A percentile compares a stretch with the other conserved stretches of the same genome.
Conservation (phyloP, 1,140 invertebrate genomes). For the Leptopilina clavipes region DNA sequence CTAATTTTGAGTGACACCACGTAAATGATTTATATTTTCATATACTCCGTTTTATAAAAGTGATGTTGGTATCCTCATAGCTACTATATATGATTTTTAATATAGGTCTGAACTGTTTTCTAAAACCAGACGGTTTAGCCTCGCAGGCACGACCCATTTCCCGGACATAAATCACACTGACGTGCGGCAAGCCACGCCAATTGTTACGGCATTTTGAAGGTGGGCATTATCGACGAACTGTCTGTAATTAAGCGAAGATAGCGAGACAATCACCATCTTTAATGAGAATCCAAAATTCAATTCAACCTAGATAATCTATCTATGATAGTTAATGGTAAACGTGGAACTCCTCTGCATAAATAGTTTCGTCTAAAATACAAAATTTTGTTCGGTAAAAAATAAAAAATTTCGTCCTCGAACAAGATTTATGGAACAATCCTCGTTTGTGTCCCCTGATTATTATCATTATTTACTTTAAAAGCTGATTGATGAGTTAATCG, state of each 20-base stretch:
- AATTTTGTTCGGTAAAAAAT: background rate
- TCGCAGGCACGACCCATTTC: conserved; percentile 72
- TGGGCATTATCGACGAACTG: conserved; percentile 69
- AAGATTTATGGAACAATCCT: conserved; percentile 3
- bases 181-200: conserved; percentile 56
- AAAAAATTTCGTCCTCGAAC: conserved; percentile 2
- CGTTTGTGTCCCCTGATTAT: conserved; percentile 20
- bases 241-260: conserved; percentile 70
- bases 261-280: conserved; percentile 64
- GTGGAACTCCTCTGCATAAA: background rate
- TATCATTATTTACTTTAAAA: conserved; percentile 23
- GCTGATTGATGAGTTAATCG: conserved; percentile 20
- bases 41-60: background rate
- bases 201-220: conserved; percentile 69
- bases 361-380: conserved; percentile 12
- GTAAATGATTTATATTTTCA: conserved; percentile 19
- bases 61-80: background rate
- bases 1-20: conserved; percentile 1
- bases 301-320: conserved; percentile 54
- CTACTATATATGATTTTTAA: conserved; percentile 48
- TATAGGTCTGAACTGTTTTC: conserved; percentile 64
- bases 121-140: conserved; percentile 66
- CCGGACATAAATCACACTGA: conserved; percentile 74
- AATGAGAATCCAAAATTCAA: conserved; percentile 69
- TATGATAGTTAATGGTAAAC: background rate